Evolutionary conservation across 2,113 vertebrate genomes (phyloP).

Genomic region (Saimiri boliviensis): DNA sequence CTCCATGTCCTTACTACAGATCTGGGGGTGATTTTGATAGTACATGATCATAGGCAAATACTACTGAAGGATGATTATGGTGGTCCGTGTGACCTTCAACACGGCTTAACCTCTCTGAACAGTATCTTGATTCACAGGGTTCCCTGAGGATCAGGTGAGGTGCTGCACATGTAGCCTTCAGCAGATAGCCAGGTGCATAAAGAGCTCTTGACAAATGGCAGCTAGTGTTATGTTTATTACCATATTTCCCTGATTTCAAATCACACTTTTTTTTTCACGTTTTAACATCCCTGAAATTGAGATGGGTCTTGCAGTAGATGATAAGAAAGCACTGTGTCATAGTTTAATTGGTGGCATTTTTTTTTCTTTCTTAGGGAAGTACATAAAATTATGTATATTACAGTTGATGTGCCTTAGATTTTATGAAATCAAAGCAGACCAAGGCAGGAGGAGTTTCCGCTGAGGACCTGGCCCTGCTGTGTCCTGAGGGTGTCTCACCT

Average conservation of each 20-base stretch:
- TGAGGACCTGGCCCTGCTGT: background rate
- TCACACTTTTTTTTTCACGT: conserved; percentile 30
- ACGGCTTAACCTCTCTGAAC: background rate
- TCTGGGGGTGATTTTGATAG: background rate
- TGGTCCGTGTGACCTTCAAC: background rate
- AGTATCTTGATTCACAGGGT: background rate
- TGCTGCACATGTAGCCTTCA: background rate
- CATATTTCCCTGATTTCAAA: conserved; percentile 53
- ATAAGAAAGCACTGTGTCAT: conserved; percentile 64
- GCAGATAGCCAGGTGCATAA: background rate
- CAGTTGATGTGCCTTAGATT: background rate
- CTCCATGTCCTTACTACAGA: background rate
- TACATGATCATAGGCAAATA: background rate
- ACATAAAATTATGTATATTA: conserved; percentile 48
- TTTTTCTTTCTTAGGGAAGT: conserved; percentile 48
- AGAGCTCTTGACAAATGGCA: background rate
- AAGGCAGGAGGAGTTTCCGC: background rate
- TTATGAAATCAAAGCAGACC: conserved; percentile 29
- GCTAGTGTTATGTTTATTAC: background rate
- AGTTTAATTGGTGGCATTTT: conserved; percentile 65
- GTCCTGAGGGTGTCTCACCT: background rate
- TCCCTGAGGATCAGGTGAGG: background rate
- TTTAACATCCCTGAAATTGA: conserved; percentile 69
- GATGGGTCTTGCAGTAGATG: conserved; percentile 63
- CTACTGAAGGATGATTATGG: background rate